Conservation (phyloP, 2,113 vertebrate genomes). For the Oxyura jamaicensis region DNA sequence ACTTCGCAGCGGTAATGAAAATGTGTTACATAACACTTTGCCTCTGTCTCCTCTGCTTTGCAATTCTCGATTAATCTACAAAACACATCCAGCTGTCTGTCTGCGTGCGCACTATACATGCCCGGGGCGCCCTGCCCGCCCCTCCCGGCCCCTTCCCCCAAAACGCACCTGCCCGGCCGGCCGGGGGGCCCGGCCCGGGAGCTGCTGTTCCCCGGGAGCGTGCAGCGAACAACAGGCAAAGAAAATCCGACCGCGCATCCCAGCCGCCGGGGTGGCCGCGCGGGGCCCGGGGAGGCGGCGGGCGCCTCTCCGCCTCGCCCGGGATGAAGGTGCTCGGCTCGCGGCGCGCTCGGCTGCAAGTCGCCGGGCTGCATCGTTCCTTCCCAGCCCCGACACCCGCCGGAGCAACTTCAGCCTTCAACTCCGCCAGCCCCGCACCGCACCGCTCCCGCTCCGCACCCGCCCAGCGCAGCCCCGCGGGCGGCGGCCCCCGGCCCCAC, state of each 20-base stretch:
- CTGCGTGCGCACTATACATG: neutral
- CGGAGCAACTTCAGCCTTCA: neutral
- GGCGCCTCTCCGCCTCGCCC: neutral
- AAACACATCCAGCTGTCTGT: neutral
- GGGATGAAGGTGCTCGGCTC: neutral
- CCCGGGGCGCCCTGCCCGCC: neutral
- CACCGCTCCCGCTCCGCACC: neutral
- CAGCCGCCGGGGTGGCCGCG: neutral
- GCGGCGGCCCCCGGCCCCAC: too few relatives aligned
- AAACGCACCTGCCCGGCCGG: neutral
- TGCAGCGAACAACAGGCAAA: neutral
- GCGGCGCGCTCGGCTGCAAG: neutral
- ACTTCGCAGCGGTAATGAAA: constrained; percentile 37
- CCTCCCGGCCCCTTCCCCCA: neutral
- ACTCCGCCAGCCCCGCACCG: neutral
- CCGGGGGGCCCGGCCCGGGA: neutral
- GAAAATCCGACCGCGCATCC: neutral
- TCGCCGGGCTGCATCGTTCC: neutral
- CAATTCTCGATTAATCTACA: constrained; percentile 22
- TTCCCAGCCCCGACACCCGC: neutral
- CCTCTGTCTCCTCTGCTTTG: constrained; percentile 9
- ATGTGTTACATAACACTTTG: constrained; percentile 60
- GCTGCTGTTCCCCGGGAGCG: neutral
- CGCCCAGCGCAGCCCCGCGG: too few relatives aligned
- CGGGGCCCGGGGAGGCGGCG: neutral